Percentiles rank a stretch among this genome's conserved stretches.
Evolutionary conservation across 2,888 invertebrate species (phyloP).

Genomic region (Drosophila borborema): DNA sequence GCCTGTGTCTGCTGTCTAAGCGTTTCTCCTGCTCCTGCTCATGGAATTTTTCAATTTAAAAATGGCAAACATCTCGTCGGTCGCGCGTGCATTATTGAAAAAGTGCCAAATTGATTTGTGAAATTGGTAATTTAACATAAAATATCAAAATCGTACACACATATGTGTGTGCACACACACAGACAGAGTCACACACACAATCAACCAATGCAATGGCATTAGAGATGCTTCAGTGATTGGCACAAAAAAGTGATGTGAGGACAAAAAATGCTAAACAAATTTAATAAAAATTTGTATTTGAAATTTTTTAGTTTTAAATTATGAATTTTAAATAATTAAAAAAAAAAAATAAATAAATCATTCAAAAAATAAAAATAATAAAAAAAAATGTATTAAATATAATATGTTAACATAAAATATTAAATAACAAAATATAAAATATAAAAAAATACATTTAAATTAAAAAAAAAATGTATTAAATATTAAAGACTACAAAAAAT

Average conservation of each 20-base stretch:
- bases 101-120: slow-evolving; percentile 63
- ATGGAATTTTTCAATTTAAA: slow-evolving; percentile 70
- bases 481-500: no score
- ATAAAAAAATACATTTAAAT: no score
- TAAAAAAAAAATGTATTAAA: no score
- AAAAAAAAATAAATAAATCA: no score
- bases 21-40: slow-evolving; percentile 26
- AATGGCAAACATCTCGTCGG: slow-evolving; percentile 38
- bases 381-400: no score
- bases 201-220: slow-evolving; percentile 5
- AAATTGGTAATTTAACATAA: slow-evolving; percentile 71
- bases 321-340: background rate
- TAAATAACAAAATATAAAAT: no score
- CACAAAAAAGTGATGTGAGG: background rate
- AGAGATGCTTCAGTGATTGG: slow-evolving; percentile 36
- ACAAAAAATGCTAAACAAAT: background rate
- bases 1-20: slow-evolving; percentile 40
- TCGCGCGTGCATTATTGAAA: slow-evolving; percentile 43
- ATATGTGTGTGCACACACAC: background rate
- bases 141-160: slow-evolving; percentile 38
- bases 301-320: background rate
- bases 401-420: no score
- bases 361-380: no score
- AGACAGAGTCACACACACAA: background rate
- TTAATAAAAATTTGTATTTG: background rate